Conservation (phyloP, 2,888 invertebrate genomes). For the Caenorhabditis afra region DNA sequence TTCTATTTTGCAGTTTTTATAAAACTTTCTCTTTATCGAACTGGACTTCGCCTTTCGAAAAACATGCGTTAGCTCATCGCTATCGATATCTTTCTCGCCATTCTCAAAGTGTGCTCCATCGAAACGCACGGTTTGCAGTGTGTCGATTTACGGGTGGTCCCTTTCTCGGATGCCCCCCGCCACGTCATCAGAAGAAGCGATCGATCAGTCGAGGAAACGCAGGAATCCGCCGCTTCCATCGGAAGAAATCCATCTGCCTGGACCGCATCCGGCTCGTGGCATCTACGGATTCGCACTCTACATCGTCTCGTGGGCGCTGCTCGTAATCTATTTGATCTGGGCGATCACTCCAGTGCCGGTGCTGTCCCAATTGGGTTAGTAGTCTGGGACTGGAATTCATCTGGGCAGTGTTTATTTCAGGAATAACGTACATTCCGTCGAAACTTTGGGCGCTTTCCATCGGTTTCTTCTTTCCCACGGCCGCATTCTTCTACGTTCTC, state of each 20-base stretch:
- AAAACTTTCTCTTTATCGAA: no score
- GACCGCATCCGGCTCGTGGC: slow-evolving; percentile 70
- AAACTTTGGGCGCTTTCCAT: slow-evolving; percentile 77
- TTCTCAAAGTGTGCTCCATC: background rate
- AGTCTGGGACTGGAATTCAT: no score
- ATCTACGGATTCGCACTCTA: slow-evolving; percentile 71
- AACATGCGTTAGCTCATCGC: no score
- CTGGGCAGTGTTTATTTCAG: slow-evolving; percentile 29
- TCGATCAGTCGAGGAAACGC: slow-evolving; percentile 6
- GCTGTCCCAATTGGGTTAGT: slow-evolving; percentile 84
- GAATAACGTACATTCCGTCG: slow-evolving; percentile 78
- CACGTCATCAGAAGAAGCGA: background rate
- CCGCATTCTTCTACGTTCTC: slow-evolving; percentile 64
- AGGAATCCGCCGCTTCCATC: slow-evolving; percentile 54
- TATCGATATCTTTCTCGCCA: no score
- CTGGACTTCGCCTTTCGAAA: no score
- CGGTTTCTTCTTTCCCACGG: slow-evolving; percentile 65
- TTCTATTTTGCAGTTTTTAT: no score
- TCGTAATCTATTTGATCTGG: slow-evolving; percentile 89
- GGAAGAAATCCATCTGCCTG: slow-evolving; percentile 68
- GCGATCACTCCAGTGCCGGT: slow-evolving; percentile 88
- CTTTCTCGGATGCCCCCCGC: slow-evolving; percentile 3
- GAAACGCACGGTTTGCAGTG: background rate
- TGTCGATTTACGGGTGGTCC: background rate
- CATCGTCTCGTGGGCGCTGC: slow-evolving; percentile 65